Evolutionary conservation across 2,888 invertebrate genomes (phyloP).

Genomic region (Drosophila fulvimacula): DNA sequence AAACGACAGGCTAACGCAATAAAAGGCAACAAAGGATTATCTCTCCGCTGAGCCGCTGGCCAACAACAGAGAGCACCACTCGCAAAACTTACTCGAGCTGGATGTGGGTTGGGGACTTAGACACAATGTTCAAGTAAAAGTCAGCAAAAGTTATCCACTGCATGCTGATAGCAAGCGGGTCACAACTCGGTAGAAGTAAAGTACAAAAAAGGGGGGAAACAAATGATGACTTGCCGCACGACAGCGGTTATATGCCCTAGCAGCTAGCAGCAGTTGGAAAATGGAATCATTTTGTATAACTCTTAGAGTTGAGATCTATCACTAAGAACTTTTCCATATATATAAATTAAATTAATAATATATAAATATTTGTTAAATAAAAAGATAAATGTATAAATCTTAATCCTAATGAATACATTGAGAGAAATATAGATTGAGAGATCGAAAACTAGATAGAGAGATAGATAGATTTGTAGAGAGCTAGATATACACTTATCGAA

Average conservation of each 20-base stretch:
- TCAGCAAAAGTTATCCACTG: slow-evolving; percentile 59
- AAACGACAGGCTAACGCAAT: slow-evolving; percentile 66
- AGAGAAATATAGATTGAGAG: no score
- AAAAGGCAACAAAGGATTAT: slow-evolving; percentile 73
- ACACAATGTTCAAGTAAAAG: slow-evolving; percentile 55
- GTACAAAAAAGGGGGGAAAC: slow-evolving; percentile 8
- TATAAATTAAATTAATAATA: no score
- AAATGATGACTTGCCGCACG: background rate
- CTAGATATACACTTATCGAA: no score
- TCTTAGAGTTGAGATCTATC: no score
- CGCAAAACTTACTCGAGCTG: slow-evolving; percentile 55
- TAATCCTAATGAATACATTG: no score
- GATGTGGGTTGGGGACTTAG: background rate
- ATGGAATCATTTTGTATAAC: background rate
- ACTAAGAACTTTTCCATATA: no score
- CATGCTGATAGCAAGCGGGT: slow-evolving; percentile 58
- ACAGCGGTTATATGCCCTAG: background rate
- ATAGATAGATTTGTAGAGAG: no score
- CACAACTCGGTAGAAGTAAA: slow-evolving; percentile 44
- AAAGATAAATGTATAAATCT: no score
- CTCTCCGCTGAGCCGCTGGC: slow-evolving; percentile 36
- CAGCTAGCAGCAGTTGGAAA: background rate
- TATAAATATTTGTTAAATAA: no score
- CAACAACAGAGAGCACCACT: background rate
- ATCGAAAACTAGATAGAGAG: background rate